Conservation (phyloP, 2,888 invertebrate species). For the Idaea straminata region DNA sequence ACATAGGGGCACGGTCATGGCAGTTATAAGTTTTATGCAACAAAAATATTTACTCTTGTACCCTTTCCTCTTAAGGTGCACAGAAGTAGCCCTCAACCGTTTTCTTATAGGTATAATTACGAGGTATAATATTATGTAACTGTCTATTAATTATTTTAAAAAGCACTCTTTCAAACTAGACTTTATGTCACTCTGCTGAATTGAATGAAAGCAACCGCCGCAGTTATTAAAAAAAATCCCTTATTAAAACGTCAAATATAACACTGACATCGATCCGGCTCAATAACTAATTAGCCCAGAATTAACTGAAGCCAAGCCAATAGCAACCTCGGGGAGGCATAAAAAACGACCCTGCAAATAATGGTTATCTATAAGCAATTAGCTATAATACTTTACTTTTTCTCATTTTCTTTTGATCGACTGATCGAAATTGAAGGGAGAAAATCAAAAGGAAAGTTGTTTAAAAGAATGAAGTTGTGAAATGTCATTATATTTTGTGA, state of each 20-base stretch:
- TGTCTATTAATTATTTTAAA: too few relatives aligned
- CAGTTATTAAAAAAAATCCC: not conserved
- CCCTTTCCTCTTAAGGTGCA: too few relatives aligned
- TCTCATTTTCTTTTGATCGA: slow-evolving; percentile 59
- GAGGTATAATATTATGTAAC: too few relatives aligned
- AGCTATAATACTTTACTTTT: slow-evolving; percentile 33
- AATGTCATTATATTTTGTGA: slow-evolving; percentile 56
- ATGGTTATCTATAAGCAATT: slow-evolving; percentile 62
- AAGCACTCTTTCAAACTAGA: too few relatives aligned
- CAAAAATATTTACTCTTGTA: too few relatives aligned
- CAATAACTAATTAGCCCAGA: slow-evolving; percentile 27
- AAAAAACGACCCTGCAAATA: slow-evolving; percentile 58
- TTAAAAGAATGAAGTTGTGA: slow-evolving; percentile 53
- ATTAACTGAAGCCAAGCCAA: slow-evolving; percentile 25
- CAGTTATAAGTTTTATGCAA: too few relatives aligned
- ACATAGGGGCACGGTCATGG: too few relatives aligned
- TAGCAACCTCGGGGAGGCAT: slow-evolving; percentile 28
- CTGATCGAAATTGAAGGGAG: slow-evolving; percentile 64
- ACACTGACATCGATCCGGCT: slow-evolving; percentile 20
- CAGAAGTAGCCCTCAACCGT: too few relatives aligned
- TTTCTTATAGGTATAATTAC: too few relatives aligned
- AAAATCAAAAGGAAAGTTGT: slow-evolving; percentile 64
- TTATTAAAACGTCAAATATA: not conserved
- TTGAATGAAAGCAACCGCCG: too few relatives aligned
- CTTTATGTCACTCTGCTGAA: too few relatives aligned